These are phyloP conservation scores for Drosophila kambysellisi DNA, from an alignment of 2,888 invertebrate genomes.

Conservation along the genomic window DNA sequence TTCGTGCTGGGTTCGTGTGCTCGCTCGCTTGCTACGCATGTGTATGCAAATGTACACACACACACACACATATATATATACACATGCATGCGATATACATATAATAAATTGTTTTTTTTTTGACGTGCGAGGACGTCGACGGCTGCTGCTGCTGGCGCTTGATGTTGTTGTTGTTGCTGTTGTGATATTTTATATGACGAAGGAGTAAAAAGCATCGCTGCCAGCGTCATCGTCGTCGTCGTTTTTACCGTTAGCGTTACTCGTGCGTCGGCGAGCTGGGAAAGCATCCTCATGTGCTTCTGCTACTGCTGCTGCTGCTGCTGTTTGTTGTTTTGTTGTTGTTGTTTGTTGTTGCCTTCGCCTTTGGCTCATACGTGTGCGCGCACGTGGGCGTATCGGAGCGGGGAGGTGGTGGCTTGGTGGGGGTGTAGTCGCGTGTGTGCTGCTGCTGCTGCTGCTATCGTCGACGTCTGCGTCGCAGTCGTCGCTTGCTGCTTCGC, in stretches of 20 bases:
- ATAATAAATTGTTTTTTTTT: conserved; percentile 71
- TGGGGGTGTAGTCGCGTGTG: conserved; percentile 59
- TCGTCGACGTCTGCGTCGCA: conserved; percentile 35
- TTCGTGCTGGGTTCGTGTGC: conserved; percentile 46
- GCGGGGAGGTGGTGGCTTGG: conserved; percentile 19
- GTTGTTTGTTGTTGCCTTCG: conserved; percentile 67
- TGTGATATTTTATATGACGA: conserved; percentile 78
- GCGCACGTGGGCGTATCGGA: conserved; percentile 73
- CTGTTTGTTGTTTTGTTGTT: neutral
- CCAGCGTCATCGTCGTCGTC: conserved; percentile 40
- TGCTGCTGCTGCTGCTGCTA: conserved; percentile 51
- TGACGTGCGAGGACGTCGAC: conserved; percentile 79
- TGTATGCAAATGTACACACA: conserved; percentile 73
- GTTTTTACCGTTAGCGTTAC: conserved; percentile 43
- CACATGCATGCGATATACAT: conserved; percentile 19
- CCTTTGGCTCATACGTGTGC: conserved; percentile 74
- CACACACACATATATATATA: conserved; percentile 31
- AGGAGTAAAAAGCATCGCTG: conserved; percentile 70
- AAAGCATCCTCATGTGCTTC: conserved; percentile 70
- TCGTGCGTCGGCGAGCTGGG: conserved; percentile 37
- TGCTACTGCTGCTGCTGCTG: conserved; percentile 3
- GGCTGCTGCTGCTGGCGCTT: conserved; percentile 28
- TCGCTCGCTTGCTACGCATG: conserved; percentile 69
- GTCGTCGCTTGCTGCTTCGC: conserved; percentile 54
- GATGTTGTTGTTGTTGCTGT: conserved; percentile 40